These are phyloP conservation scores for Luperina testacea DNA, from an alignment of 2,888 invertebrate genomes.

Conservation along the genomic window DNA sequence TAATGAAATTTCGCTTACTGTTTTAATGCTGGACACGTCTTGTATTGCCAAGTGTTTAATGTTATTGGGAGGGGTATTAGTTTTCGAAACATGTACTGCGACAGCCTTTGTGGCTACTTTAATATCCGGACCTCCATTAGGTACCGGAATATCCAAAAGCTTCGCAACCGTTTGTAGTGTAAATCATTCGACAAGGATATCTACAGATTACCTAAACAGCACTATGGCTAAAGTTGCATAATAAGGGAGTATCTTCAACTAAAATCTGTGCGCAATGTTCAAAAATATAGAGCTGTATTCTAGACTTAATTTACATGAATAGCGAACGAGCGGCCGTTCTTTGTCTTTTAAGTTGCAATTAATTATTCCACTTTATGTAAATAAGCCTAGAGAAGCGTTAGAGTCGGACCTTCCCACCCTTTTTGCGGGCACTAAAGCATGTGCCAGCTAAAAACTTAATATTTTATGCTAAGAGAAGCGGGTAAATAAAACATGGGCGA, in stretches of 20 bases:
- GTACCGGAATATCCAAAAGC: conserved; percentile 32
- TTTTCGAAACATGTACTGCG: conserved; percentile 64
- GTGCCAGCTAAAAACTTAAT: conserved; percentile 73
- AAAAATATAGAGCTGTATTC: conserved; percentile 77
- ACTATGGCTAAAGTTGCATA: conserved; percentile 47
- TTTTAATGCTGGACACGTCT: conserved; percentile 81
- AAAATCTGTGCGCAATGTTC: conserved; percentile 63
- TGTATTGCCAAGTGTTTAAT: conserved; percentile 72
- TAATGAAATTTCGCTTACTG: conserved; percentile 81
- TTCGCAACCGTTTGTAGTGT: conserved; percentile 45
- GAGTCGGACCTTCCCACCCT: conserved; percentile 74
- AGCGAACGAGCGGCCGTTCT: conserved; percentile 81
- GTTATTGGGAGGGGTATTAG: conserved; percentile 64
- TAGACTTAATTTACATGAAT: conserved; percentile 87
- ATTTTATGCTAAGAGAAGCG: conserved; percentile 73
- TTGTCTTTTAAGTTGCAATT: conserved; percentile 88
- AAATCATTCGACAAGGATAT: conserved; percentile 55
- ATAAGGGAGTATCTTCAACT: conserved; percentile 52
- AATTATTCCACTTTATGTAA: conserved; percentile 89
- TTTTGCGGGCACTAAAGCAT: conserved; percentile 76
- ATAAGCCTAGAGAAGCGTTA: conserved; percentile 79
- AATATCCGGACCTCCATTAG: conserved; percentile 61
- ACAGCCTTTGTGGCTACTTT: conserved; percentile 59
- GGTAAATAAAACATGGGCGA: conserved; percentile 72
- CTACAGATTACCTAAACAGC: conserved; percentile 42